These are phyloP conservation scores for Epinephelus fuscoguttatus DNA, from an alignment of 2,113 vertebrate species.

Conservation along the genomic window DNA sequence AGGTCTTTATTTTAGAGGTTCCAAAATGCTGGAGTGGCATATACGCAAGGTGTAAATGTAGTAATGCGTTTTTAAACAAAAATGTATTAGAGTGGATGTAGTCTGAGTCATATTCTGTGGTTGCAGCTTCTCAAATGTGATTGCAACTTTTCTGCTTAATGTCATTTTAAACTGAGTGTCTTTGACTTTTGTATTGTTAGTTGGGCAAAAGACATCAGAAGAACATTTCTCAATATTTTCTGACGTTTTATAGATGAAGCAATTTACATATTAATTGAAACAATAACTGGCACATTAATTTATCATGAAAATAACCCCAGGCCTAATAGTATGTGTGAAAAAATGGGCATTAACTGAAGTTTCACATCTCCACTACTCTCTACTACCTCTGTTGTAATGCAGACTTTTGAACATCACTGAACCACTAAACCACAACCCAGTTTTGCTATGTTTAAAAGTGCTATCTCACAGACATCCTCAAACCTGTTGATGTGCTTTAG, in stretches of 20 bases:
- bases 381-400: not conserved
- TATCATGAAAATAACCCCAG: not conserved
- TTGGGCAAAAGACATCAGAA: not conserved
- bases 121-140: no score
- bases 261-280: no score
- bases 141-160: no score
- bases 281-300: not conserved
- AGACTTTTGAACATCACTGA: not conserved
- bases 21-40: no score
- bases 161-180: not conserved
- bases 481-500: not conserved
- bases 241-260: not conserved
- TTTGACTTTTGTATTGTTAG: not conserved
- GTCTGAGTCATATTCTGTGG: no score
- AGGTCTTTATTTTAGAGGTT: no score
- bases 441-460: not conserved
- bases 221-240: not conserved
- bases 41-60: no score
- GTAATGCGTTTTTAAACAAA: no score
- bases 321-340: not conserved
- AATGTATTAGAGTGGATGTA: no score
- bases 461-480: not conserved
- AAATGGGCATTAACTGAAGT: not conserved
- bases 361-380: not conserved
- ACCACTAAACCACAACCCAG: not conserved